Conservation (phyloP, 2,113 vertebrate species). For the Apodemus speciosus region DNA sequence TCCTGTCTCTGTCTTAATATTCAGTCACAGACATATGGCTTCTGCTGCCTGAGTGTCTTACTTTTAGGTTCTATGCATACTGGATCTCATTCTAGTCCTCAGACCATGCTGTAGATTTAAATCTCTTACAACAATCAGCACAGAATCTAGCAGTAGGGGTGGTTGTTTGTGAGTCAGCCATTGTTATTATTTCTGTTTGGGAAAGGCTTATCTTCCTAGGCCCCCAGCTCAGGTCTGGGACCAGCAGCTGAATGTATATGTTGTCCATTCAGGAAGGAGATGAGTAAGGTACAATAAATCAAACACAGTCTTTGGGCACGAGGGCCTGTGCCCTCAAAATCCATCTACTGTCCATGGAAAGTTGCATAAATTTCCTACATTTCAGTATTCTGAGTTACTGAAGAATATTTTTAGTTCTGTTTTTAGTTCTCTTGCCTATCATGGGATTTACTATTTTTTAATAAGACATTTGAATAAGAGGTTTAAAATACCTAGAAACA, state of each 20-base stretch:
- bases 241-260: not conserved
- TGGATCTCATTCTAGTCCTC: not conserved
- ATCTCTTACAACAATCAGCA: not conserved
- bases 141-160: too few species aligned
- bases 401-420: not conserved
- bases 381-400: not conserved
- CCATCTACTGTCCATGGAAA: rapidly evolving
- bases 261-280: not conserved
- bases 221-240: not conserved
- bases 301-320: not conserved
- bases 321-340: not conserved
- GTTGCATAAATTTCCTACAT: not conserved
- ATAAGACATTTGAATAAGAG: not conserved
- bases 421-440: not conserved
- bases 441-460: not conserved
- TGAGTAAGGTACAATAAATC: not conserved
- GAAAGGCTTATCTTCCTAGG: not conserved
- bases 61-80: not conserved
- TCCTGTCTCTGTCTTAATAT: not conserved
- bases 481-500: not conserved
- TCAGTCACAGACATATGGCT: not conserved
- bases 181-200: not conserved
- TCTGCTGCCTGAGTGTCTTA: not conserved
- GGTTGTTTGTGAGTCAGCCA: not conserved
- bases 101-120: not conserved